Conservation (phyloP, 2,888 invertebrate genomes). For the Cosmia pyralina region DNA sequence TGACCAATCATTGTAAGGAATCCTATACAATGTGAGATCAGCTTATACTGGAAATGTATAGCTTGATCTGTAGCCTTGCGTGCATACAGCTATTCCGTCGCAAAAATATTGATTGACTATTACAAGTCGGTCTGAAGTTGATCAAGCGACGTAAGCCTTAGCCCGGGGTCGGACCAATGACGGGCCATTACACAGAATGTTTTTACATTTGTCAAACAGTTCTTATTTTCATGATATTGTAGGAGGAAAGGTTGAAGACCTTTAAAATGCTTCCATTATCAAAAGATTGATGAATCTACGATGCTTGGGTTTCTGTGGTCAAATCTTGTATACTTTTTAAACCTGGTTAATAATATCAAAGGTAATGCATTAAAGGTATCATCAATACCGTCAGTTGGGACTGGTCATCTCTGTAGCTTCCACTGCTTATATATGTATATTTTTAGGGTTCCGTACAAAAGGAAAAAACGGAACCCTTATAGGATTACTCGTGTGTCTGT, state of each 20-base stretch:
- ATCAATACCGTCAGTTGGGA: too few relatives aligned
- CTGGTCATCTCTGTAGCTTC: too few relatives aligned
- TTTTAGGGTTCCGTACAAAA: too few relatives aligned
- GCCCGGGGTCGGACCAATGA: background rate
- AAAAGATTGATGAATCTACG: background rate
- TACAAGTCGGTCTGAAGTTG: slow-evolving; percentile 33
- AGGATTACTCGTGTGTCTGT: too few relatives aligned
- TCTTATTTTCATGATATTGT: slow-evolving; percentile 7
- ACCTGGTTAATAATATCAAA: background rate
- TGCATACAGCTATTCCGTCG: background rate
- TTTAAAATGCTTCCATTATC: background rate
- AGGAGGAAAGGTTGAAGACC: background rate
- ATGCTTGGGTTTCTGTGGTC: background rate
- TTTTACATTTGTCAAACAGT: slow-evolving; percentile 46
- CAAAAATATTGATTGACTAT: slow-evolving; percentile 20
- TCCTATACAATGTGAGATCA: too few relatives aligned
- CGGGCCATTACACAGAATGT: slow-evolving; percentile 36
- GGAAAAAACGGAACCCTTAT: too few relatives aligned
- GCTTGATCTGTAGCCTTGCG: too few relatives aligned
- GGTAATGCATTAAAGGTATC: too few relatives aligned
- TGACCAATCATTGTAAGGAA: too few relatives aligned
- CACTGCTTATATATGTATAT: too few relatives aligned
- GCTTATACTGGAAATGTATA: too few relatives aligned
- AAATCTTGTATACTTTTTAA: background rate
- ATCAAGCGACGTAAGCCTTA: slow-evolving; percentile 21